A percentile compares a stretch with the other conserved stretches of the same genome.
These are phyloP conservation scores for Heliopora coerulea DNA, from an alignment of 92 coral and sea anemone genomes.

Conservation along the genomic window DNA sequence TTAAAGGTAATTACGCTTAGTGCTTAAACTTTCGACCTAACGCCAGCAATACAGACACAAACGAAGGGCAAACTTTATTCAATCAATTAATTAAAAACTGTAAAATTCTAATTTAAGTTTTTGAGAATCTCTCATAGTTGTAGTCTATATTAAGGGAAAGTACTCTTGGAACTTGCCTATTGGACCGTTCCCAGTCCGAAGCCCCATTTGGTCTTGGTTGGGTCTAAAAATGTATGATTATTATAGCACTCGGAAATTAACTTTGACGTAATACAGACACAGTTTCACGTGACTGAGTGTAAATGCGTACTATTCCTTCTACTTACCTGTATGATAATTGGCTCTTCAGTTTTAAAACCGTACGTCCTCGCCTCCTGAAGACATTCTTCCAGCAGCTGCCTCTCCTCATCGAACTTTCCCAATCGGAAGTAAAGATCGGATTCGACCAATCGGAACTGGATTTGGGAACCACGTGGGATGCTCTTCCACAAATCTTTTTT, in stretches of 20 bases:
- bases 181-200: no score
- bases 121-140: no score
- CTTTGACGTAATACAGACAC: no score
- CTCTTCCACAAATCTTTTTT: constrained; percentile 12
- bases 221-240: background rate
- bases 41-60: no score
- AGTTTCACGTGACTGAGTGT: no score
- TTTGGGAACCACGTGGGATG: constrained; percentile 31
- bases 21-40: background rate
- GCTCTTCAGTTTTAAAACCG: constrained; percentile 7
- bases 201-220: background rate
- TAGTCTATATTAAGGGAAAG: no score
- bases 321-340: constrained; percentile 24
- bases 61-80: no score
- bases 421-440: constrained; percentile 18
- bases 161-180: no score
- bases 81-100: background rate
- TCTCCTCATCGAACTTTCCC: constrained; percentile 12
- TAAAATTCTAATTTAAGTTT: no score
- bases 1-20: no score
- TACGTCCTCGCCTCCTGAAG: constrained; percentile 13
- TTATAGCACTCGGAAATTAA: background rate
- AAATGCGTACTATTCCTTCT: no score
- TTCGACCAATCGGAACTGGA: constrained; percentile 30
- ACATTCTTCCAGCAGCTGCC: background rate